phyloP scores from a whole-genome alignment of 2,113 vertebrate species.

The Oncorhynchus clarkii region DNA sequence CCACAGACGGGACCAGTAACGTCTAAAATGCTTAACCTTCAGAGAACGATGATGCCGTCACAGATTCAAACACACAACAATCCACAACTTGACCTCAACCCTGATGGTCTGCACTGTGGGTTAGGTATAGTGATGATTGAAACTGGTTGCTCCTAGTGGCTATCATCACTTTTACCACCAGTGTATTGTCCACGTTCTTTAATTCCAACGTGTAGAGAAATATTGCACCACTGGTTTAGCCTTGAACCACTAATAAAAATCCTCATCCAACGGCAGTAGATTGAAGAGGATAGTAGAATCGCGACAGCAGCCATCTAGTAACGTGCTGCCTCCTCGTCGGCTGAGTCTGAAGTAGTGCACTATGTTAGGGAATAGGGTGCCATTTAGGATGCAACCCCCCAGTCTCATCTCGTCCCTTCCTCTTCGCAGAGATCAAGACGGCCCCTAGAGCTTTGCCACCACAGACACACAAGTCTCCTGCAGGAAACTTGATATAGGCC shows the following conservation, averaged over 20 bases:
- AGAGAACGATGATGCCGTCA: no score
- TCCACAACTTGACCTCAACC: no score
- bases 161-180: neutral
- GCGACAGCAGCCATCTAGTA: neutral
- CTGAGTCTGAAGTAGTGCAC: no score
- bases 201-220: neutral
- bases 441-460: neutral
- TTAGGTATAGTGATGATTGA: no score
- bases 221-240: neutral
- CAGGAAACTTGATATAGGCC: neutral
- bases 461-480: neutral
- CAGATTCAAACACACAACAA: no score
- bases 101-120: no score
- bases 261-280: neutral
- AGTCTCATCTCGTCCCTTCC: neutral
- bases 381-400: no score
- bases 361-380: no score
- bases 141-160: no score
- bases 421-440: neutral
- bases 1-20: no score
- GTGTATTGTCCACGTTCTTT: neutral
- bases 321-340: neutral
- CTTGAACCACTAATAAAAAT: conserved; percentile 1
- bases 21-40: no score
- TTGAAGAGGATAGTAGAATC: neutral